phyloP scores from a whole-genome alignment of 2,113 vertebrate species.

The Pseudopipra pipra region DNA sequence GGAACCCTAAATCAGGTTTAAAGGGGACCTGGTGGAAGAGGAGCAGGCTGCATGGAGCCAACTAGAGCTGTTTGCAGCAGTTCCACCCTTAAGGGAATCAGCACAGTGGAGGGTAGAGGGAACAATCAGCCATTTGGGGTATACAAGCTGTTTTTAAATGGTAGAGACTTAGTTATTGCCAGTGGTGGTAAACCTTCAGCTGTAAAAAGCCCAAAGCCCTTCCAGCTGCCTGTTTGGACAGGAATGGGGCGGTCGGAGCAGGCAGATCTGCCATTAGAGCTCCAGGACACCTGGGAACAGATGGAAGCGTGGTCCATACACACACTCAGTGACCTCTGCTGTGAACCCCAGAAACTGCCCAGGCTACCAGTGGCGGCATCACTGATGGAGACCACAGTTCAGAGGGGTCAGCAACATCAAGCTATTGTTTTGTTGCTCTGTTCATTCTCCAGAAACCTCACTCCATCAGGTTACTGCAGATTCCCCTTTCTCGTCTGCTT shows the following conservation, averaged over 20 bases:
- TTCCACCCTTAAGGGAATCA: background rate
- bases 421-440: accelerated
- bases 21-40: background rate
- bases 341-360: background rate
- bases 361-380: background rate
- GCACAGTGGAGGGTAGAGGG: background rate
- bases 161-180: background rate
- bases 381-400: background rate
- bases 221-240: background rate
- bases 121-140: background rate
- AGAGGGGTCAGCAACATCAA: background rate
- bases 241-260: background rate
- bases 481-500: background rate
- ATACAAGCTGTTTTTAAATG: background rate
- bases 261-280: background rate
- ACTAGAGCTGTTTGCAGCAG: background rate
- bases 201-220: background rate
- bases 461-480: background rate
- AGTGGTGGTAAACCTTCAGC: background rate
- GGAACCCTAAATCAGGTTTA: background rate
- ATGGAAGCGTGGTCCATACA: background rate
- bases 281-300: background rate
- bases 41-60: background rate
- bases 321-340: background rate
- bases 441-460: background rate